A percentile compares a stretch with the other conserved stretches of the same genome.
Evolutionary conservation across 2,888 invertebrate genomes (phyloP).

Genomic region (Tetheella fluctuosa): DNA sequence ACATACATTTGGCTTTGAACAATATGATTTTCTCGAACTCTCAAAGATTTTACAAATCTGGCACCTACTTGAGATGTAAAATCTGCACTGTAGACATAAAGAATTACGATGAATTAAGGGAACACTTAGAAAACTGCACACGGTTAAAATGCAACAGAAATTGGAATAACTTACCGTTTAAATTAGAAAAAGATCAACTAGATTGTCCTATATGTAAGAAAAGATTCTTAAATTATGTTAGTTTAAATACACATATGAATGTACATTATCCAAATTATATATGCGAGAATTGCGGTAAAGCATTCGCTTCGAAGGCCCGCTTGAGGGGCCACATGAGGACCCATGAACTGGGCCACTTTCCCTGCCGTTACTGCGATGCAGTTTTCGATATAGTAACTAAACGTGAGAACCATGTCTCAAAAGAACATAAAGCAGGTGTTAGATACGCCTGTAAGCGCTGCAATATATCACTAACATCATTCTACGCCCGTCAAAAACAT

Average conservation of each 20-base stretch:
- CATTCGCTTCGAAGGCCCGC: slow-evolving; percentile 79
- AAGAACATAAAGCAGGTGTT: slow-evolving; percentile 74
- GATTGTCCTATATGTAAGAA: slow-evolving; percentile 76
- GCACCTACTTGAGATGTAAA: slow-evolving; percentile 60
- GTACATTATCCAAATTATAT: slow-evolving; percentile 79
- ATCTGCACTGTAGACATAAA: slow-evolving; percentile 62
- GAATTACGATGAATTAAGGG: slow-evolving; percentile 56
- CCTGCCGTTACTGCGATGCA: slow-evolving; percentile 67
- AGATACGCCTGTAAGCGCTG: slow-evolving; percentile 74
- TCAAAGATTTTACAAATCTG: slow-evolving; percentile 58
- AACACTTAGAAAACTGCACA: slow-evolving; percentile 63
- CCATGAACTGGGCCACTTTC: slow-evolving; percentile 77
- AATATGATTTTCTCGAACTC: slow-evolving; percentile 68
- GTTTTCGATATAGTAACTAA: slow-evolving; percentile 74
- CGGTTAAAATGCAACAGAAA: slow-evolving; percentile 44
- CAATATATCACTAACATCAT: slow-evolving; percentile 69
- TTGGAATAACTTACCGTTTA: slow-evolving; percentile 72
- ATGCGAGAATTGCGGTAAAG: slow-evolving; percentile 81
- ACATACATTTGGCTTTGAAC: slow-evolving; percentile 65
- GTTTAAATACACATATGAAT: slow-evolving; percentile 80
- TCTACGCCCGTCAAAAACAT: slow-evolving; percentile 76
- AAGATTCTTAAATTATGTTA: slow-evolving; percentile 71
- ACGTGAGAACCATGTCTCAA: slow-evolving; percentile 74
- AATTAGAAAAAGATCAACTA: slow-evolving; percentile 73
- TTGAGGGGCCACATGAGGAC: slow-evolving; percentile 79